Base-by-base conservation (phyloP, 2,113 vertebrate species). In the Apodemus sylvaticus region DNA sequence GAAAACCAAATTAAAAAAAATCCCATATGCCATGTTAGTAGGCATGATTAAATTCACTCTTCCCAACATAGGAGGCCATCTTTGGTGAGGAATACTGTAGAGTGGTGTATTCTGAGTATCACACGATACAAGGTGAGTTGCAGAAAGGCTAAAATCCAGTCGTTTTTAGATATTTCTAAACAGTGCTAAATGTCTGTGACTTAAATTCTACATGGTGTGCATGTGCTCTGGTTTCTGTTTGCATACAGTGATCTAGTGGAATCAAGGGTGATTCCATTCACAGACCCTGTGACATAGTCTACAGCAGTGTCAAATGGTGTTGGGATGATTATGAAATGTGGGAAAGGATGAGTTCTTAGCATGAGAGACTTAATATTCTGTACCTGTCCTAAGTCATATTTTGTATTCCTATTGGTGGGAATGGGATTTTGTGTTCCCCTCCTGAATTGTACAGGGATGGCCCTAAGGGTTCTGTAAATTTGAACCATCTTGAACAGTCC, bases 391-490 rank as follows among this genome's bases (percentile, higher is more conserved):
- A 93, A 96, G 24, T 62, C 82, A 31, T 93, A 36, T 64, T 83
- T 92, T 91, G 3, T 74, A 60, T 64, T 91, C 16, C 89, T 91
- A 90, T 73, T 89, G n/a, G 91, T 85, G 62, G 85, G 22, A 95
- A 97, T 90, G 77, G 42, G 24, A 94, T 93, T 97, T 81, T 85
- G 36, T 85, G 91, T 62, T 66, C 31, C 64, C 60, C 31, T 94
- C 86, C 70, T 42, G 51, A 96, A 79, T 39, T 71, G 10, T 81
- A 55, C 77, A 51, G 58, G 3, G 39, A 92, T 93, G 51, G 22
- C 91, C 96, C 79, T 93, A 39, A 85, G 83, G 83, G 74, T 66
- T 62, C 20, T 89, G 83, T 71, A 97, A 87, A 96, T 96, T 88
- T 76, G 55, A 87, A 87, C 73, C 24, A 93, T 85, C 60, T 93